Percentiles rank a stretch among this genome's conserved stretches.
phyloP scores from a whole-genome alignment of 2,797 vertebrate species.

The Scomberomorus guttatus region DNA sequence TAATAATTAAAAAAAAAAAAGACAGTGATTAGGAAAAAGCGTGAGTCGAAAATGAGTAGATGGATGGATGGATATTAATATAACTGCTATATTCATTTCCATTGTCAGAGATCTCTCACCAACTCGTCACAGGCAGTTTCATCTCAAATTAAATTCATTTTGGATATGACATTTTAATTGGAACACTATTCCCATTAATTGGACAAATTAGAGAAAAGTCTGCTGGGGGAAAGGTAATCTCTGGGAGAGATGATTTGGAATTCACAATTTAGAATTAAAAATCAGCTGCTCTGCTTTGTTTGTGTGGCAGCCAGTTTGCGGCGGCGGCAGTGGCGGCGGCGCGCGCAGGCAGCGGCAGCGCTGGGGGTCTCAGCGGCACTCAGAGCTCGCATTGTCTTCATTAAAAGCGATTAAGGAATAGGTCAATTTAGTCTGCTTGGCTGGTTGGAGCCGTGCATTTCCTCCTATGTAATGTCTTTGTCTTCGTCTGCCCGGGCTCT shows the following conservation, averaged over 20 bases:
- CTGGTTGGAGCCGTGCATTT: constrained; percentile 64
- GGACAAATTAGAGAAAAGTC: constrained; percentile 81
- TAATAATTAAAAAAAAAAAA: background rate
- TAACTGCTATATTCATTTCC: constrained; percentile 43
- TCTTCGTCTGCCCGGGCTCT: constrained; percentile 70
- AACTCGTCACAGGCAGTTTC: constrained; percentile 68
- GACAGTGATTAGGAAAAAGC: background rate
- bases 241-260: constrained; percentile 77
- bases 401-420: constrained; percentile 86
- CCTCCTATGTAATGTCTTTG: constrained; percentile 72
- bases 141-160: constrained; percentile 82
- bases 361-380: constrained; percentile 69
- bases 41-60: background rate
- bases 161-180: constrained; percentile 86
- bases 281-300: constrained; percentile 74
- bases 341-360: constrained; percentile 43
- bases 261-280: constrained; percentile 77
- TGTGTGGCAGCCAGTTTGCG: constrained; percentile 70
- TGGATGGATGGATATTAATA: constrained; percentile 44
- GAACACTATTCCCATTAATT: constrained; percentile 84
- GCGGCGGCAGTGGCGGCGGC: constrained; percentile 35
- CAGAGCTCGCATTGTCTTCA: constrained; percentile 82
- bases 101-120: constrained; percentile 66
- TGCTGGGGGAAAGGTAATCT: constrained; percentile 80
- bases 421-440: constrained; percentile 82